phyloP scores from a whole-genome alignment of 2,888 invertebrate species.

The Leptinotarsa juncta region DNA sequence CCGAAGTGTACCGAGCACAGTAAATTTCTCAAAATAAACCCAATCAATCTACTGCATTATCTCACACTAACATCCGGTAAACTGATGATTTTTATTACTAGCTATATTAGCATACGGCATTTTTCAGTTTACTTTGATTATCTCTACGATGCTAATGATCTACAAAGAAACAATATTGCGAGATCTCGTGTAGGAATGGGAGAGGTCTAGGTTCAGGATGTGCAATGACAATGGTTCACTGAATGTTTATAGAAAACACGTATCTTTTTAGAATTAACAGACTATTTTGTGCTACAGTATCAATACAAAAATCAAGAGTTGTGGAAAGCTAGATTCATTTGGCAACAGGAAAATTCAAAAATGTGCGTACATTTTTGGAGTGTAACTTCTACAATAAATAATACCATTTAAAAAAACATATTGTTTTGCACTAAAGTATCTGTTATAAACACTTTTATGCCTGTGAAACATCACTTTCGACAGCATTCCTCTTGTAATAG shows the following conservation, averaged over 20 bases:
- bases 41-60: not conserved
- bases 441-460: too few species aligned
- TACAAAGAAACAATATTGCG: not conserved
- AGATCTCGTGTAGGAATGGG: not conserved
- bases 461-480: too few species aligned
- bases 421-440: too few species aligned
- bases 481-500: too few species aligned
- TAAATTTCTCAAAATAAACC: too few species aligned
- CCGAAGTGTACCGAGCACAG: too few species aligned
- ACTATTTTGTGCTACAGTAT: not conserved
- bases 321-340: not conserved
- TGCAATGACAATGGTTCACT: not conserved
- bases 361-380: too few species aligned
- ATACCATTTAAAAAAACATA: too few species aligned
- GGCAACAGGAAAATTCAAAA: too few species aligned
- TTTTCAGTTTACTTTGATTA: constrained; percentile 10
- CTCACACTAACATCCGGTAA: not conserved
- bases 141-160: constrained; percentile 8
- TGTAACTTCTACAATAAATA: too few species aligned
- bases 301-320: not conserved
- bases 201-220: not conserved
- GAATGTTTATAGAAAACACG: too few species aligned
- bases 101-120: not conserved
- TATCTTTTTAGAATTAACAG: too few species aligned
- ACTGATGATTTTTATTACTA: not conserved